These are phyloP conservation scores for Cosmia trapezina DNA, from an alignment of 2,888 invertebrate species.

Conservation along the genomic window DNA sequence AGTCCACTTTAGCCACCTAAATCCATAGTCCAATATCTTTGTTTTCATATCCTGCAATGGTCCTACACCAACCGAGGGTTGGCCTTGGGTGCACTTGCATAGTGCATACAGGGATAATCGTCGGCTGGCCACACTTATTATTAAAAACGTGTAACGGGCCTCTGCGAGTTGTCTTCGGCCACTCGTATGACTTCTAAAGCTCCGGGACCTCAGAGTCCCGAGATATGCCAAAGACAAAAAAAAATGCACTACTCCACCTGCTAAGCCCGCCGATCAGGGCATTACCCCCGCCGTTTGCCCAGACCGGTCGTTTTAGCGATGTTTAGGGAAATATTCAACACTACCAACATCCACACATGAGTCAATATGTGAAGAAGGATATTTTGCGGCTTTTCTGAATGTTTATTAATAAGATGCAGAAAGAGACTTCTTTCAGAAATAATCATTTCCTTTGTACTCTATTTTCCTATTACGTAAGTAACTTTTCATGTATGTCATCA, in stretches of 20 bases:
- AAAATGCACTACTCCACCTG: slow-evolving; percentile 7
- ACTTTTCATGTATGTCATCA: slow-evolving; percentile 11
- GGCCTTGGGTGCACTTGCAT: too few species aligned
- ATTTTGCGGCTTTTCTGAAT: neutral
- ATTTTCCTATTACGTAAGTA: slow-evolving; percentile 13
- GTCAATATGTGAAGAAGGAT: slow-evolving; percentile 11
- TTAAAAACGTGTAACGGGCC: too few species aligned
- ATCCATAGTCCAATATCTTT: too few species aligned
- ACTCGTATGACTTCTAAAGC: too few species aligned
- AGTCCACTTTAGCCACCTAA: too few species aligned
- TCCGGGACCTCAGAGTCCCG: too few species aligned
- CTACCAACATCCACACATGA: slow-evolving; percentile 6
- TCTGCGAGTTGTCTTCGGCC: too few species aligned
- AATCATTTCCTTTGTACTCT: neutral
- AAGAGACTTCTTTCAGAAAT: neutral
- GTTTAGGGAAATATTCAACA: slow-evolving; percentile 40
- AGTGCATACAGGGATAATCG: too few species aligned
- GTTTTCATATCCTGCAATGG: too few species aligned
- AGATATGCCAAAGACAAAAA: too few species aligned
- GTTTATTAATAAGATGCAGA: neutral
- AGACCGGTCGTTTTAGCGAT: slow-evolving; percentile 48
- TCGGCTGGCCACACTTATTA: too few species aligned
- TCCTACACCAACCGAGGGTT: too few species aligned
- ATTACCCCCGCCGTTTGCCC: slow-evolving; percentile 47
- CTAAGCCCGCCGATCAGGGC: slow-evolving; percentile 34